Base-by-base conservation (phyloP, 2,797 vertebrate species). In the Dromococcyx pavoninus region DNA sequence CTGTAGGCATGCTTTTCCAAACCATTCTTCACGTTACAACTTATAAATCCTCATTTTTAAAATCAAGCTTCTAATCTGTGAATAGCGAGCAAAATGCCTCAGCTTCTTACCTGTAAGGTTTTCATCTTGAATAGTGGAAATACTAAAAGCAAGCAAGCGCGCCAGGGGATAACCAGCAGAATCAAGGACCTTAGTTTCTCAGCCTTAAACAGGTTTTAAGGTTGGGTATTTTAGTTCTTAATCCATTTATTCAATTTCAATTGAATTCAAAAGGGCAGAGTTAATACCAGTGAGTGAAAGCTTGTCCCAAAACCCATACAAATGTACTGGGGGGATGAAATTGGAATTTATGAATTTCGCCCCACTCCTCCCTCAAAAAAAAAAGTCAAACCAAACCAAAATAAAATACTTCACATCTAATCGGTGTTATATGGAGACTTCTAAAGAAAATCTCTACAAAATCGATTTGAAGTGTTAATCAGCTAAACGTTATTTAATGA, bases 261-360 rank as follows among this genome's bases (percentile, higher is more conserved):
- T 43, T 33, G 51, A 91, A 82, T 58, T 44, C 10, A 77, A 82
- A 88, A 89, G 39, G 19, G 27, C 37, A 84, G 73, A 93, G n/a
- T 69, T 86, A 93, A 69, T 61, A 78, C 35, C 48, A 72, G 48
- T 48, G 86, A 78, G 44, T 89, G 56, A 92, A 93, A 86, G 79
- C 19, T 18, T 76, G 56, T 22, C 64, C 61, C 71, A 60, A 77
- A 79, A 64, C 15, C 13, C 35, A 44, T 32, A 35, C 2, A 18
- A 70, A 66, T 25, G n/a, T 21, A 54, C 37, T 74, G 17, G 2
- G 4, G 10, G 30, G 28, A 70, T 61, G 41, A 93, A 93, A 81
- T 4, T 35, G 5, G 48, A 67, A 81, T 46, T 77, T 30, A n/a
- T 43, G 4, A 74, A 67, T 7, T 39, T 7, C 10, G 14, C 39